Evolutionary conservation across 2,797 vertebrate species (phyloP).

Genomic region (Karalla daura): DNA sequence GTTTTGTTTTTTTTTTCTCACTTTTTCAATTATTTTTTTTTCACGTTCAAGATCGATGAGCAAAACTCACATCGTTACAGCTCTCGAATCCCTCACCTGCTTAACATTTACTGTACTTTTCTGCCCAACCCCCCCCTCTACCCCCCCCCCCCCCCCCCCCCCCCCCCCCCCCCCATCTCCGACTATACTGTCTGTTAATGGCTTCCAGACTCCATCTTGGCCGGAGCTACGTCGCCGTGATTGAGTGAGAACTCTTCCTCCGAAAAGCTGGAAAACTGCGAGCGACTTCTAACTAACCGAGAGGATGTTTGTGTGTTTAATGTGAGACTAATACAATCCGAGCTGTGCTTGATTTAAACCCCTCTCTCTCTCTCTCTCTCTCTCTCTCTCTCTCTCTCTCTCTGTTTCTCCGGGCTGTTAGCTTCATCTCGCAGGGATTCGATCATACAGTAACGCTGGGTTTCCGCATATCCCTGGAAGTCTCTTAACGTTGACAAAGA

Average conservation of each 20-base stretch:
- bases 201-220: conserved; percentile 71
- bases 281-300: conserved; percentile 13
- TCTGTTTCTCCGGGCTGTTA: no score
- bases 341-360: conserved; percentile 7
- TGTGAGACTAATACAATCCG: conserved; percentile 4
- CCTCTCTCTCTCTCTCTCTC: no score
- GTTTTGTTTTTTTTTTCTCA: conserved; percentile 18
- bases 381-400: no score
- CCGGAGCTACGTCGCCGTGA: conserved; percentile 36
- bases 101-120: conserved; percentile 77
- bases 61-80: conserved; percentile 59
- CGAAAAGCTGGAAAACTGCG: conserved; percentile 42
- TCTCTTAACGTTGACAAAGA: conserved; percentile 33
- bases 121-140: conserved; percentile 40
- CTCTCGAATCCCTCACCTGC: conserved; percentile 70
- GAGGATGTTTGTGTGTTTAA: conserved; percentile 35
- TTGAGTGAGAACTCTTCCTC: conserved; percentile 45
- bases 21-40: conserved; percentile 16
- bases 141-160: conserved; percentile 36
- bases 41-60: conserved; percentile 56
- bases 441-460: no score
- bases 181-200: conserved; percentile 55
- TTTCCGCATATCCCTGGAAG: no score
- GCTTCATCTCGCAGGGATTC: no score
- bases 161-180: conserved; percentile 29